phyloP scores from a whole-genome alignment of 2,113 vertebrate genomes.

The Archocentrus centrarchus region DNA sequence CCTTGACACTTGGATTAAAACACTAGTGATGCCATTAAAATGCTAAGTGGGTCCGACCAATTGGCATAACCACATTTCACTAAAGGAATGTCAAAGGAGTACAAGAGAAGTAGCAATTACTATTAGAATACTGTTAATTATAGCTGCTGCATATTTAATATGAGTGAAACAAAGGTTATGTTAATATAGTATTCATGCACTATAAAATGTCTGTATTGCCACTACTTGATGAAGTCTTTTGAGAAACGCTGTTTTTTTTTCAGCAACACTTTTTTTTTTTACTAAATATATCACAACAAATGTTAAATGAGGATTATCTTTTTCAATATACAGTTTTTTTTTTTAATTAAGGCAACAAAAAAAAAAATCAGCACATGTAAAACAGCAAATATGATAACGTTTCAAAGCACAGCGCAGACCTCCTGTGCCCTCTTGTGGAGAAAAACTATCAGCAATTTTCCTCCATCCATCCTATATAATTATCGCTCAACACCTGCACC shows the following conservation, averaged over 20 bases:
- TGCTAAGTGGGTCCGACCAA: constrained; percentile 77
- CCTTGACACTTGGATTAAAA: constrained; percentile 77
- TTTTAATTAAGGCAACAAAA: constrained; percentile 30
- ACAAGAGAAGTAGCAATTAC: constrained; percentile 75
- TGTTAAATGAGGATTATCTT: constrained; percentile 55
- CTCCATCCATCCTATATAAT: not conserved
- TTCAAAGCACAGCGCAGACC: constrained; percentile 45
- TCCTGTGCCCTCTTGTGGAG: constrained; percentile 79
- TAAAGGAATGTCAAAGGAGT: constrained; percentile 75
- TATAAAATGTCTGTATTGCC: constrained; percentile 39
- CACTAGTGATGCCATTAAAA: constrained; percentile 80
- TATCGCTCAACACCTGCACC: not conserved
- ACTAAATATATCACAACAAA: constrained; percentile 40
- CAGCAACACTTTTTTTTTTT: constrained; percentile 32
- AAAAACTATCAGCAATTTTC: not conserved
- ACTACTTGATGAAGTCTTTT: constrained; percentile 35
- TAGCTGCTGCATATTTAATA: constrained; percentile 77
- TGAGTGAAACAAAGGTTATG: constrained; percentile 76
- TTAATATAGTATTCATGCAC: constrained; percentile 65
- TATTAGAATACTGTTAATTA: constrained; percentile 81
- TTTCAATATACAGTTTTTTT: constrained; percentile 43
- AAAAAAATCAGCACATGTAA: constrained; percentile 27
- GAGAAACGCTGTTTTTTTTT: constrained; percentile 41
- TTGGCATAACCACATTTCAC: constrained; percentile 81
- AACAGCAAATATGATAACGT: constrained; percentile 19